Percentiles rank a stretch among this genome's conserved stretches.
phyloP scores from a whole-genome alignment of 2,797 vertebrate species.

The Gallinago solitaria region DNA sequence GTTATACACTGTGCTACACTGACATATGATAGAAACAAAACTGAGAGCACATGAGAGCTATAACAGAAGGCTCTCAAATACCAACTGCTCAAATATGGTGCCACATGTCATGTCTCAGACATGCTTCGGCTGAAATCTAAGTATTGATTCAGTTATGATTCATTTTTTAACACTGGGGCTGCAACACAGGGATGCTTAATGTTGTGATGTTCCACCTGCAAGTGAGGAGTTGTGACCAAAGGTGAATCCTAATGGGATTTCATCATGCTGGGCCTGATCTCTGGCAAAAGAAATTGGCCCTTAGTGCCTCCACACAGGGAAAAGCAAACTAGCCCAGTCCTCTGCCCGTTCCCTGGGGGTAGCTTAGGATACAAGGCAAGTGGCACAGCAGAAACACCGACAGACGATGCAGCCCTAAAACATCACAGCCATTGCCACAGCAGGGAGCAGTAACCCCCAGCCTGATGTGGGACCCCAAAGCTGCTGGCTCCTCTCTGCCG shows the following conservation, averaged over 20 bases:
- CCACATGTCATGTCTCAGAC: background rate
- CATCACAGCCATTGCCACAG: background rate
- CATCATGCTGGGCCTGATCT: background rate
- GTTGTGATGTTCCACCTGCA: background rate
- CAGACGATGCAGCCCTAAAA: background rate
- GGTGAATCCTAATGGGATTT: background rate
- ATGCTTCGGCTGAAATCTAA: background rate
- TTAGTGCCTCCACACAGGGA: background rate
- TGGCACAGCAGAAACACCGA: background rate
- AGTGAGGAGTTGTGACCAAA: background rate
- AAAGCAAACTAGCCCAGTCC: background rate
- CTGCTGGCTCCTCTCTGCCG: background rate
- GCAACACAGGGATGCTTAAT: background rate
- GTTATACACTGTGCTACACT: background rate
- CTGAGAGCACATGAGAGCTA: background rate
- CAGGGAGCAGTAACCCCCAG: rapidly evolving
- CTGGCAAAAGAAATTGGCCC: background rate
- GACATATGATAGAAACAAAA: background rate
- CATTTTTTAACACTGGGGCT: background rate
- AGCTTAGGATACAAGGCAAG: background rate
- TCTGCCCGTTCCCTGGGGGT: background rate
- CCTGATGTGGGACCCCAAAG: background rate
- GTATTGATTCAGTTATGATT: background rate
- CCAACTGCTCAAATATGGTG: background rate
- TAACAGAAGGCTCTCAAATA: conserved; percentile 28